A percentile compares a stretch with the other conserved stretches of the same genome.
Evolutionary conservation across 2,888 invertebrate genomes (phyloP).

Genomic region (Euplexia lucipara): DNA sequence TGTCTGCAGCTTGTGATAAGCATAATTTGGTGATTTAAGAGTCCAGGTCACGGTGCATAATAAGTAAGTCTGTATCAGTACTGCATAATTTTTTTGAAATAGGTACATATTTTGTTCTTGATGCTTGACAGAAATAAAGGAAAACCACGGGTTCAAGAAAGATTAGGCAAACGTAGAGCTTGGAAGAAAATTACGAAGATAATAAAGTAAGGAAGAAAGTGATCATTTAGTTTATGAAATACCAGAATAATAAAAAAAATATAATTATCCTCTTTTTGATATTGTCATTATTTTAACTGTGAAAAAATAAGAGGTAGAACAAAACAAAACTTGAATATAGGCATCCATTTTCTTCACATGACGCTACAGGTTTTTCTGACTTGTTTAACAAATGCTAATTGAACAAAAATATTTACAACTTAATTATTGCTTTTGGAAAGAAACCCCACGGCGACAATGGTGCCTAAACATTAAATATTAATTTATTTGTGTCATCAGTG

Average conservation of each 20-base stretch:
- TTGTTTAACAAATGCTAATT: slow-evolving; percentile 23
- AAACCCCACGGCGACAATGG: slow-evolving; percentile 49
- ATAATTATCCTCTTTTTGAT: background rate
- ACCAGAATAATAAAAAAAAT: background rate
- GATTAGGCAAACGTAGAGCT: too few relatives aligned
- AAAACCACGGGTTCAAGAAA: too few relatives aligned
- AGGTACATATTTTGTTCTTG: slow-evolving; percentile 3
- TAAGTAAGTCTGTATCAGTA: slow-evolving; percentile 58
- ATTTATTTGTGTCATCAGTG: slow-evolving; percentile 39
- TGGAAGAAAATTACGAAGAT: background rate
- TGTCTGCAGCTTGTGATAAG: slow-evolving; percentile 79
- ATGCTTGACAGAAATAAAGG: background rate
- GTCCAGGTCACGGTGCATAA: slow-evolving; percentile 80
- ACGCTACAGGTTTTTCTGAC: background rate
- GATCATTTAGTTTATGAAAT: too few relatives aligned
- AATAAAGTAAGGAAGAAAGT: background rate
- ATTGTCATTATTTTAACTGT: background rate
- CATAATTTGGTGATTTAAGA: slow-evolving; percentile 83
- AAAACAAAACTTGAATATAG: background rate
- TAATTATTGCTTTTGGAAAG: slow-evolving; percentile 48
- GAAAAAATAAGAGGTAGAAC: background rate
- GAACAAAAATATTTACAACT: slow-evolving; percentile 35
- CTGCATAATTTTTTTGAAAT: slow-evolving; percentile 67
- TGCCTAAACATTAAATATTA: slow-evolving; percentile 30
- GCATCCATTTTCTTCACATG: background rate